Percentiles rank a stretch among this genome's conserved stretches.
Conservation (phyloP, 2,113 vertebrate species). For the Scalopus aquaticus region DNA sequence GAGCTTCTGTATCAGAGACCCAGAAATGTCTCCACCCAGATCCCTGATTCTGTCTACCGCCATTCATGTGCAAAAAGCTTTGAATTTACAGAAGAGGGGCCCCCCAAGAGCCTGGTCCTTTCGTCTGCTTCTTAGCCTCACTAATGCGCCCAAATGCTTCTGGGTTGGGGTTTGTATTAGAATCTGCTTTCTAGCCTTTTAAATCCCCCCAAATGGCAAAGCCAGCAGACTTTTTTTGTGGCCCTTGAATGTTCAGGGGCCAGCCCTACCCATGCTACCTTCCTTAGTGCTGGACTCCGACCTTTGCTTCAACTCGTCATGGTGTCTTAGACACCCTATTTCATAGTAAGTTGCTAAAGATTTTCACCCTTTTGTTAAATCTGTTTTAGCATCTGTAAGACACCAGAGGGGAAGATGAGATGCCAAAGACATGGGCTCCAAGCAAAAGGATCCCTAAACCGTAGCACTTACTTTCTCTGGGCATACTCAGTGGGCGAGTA, state of each 20-base stretch:
- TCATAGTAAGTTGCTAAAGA: no score
- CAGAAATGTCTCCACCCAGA: neutral
- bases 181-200: neutral
- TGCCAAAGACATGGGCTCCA: no score
- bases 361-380: no score
- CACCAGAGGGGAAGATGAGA: neutral
- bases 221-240: neutral
- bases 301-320: neutral
- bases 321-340: neutral
- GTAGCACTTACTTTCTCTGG: neutral
- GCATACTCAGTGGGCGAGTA: neutral
- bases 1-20: neutral
- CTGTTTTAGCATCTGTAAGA: neutral
- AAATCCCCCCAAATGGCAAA: neutral
- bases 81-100: neutral
- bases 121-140: neutral
- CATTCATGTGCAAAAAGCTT: neutral
- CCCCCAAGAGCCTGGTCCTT: neutral
- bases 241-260: neutral
- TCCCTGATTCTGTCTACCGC: neutral
- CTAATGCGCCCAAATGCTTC: neutral
- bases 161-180: neutral
- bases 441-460: neutral
- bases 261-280: neutral
- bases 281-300: no score